Evolutionary conservation across 92 coral and sea anemone genomes (phyloP), one percentile per base, ranked within the genome.

Genomic region (Paramuricea clavata): DNA sequence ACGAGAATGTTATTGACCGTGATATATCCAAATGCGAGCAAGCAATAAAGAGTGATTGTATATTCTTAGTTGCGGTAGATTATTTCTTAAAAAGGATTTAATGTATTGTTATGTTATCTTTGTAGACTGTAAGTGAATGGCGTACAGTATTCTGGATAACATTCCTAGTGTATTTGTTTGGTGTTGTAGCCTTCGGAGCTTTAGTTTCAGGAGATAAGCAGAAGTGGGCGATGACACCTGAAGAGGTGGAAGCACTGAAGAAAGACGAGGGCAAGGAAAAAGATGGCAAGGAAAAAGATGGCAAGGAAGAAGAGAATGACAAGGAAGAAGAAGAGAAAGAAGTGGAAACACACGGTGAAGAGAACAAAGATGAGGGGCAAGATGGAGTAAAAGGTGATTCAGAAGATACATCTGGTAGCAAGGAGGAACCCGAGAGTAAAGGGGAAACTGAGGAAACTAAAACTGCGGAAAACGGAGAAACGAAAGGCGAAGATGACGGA

Each of bases 131-230:
- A 4, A 88, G 84, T 35, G 99, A 97, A 82, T 97, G 99, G 99
- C 94, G 99, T 25, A 81, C 92, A 22, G 98, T 97, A 11, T 97
- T 97, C 88, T 97, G 99, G 99, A 97, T 97, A 64, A 94, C 99
- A 30, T 95, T 95, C 33, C 31, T 97, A 65, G 81, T 97, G 76
- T 97, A 97, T 87, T 87, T 94, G 62, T 59, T 90, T 30, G 99
- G 99, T 60, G 95, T 97, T 13, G 92, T 97, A 32, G 67, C 94
- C 73, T 97, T 97, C 23, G 95, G 96, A 8, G 86, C 94, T 72
- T 81, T 94, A 67, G 99, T 94, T 49, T 94, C 98, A 21, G 99
- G 99, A 13, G 94, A 97, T 22, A 87, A 92, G 69, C 95, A 97
- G 26, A 90, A 94, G n/a, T 97, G 99, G 99, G 99, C 99, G 9